phyloP scores from a whole-genome alignment of 2,888 invertebrate species.

The Lepidocyrtoides sp. region DNA sequence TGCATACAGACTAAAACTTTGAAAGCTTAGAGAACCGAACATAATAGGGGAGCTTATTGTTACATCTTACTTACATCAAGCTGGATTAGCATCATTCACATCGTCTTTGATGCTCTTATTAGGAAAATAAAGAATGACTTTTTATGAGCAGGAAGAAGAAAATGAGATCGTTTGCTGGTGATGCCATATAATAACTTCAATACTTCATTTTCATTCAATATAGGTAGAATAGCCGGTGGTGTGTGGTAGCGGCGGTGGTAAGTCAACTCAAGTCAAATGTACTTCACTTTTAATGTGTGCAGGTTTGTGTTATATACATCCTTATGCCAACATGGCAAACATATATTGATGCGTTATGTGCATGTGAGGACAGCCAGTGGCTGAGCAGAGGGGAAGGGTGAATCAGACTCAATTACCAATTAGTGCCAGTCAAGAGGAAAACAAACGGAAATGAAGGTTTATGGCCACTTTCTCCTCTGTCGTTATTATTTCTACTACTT shows the following conservation, averaged over 20 bases:
- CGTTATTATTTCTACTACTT: neutral
- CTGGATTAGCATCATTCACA: slow-evolving; percentile 66
- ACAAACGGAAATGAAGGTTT: slow-evolving; percentile 81
- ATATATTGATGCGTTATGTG: slow-evolving; percentile 66
- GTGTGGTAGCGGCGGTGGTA: neutral
- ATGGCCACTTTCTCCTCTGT: slow-evolving; percentile 74
- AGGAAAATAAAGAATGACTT: slow-evolving; percentile 54
- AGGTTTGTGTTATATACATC: neutral
- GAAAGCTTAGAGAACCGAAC: neutral
- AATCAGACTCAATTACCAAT: slow-evolving; percentile 84
- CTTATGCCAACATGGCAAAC: neutral
- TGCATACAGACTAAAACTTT: neutral
- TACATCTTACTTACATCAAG: slow-evolving; percentile 60
- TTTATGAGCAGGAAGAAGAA: slow-evolving; percentile 10
- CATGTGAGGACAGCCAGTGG: slow-evolving; percentile 71
- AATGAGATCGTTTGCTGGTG: neutral
- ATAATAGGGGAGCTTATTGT: slow-evolving; percentile 39
- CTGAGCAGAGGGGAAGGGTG: slow-evolving; percentile 77
- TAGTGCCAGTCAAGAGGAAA: slow-evolving; percentile 82
- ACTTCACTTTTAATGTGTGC: slow-evolving; percentile 46
- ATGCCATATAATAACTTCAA: neutral
- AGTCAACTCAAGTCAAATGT: slow-evolving; percentile 54
- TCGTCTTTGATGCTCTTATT: slow-evolving; percentile 64
- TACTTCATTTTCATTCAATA: neutral
- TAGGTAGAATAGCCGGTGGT: neutral